Conservation (phyloP, 2,113 vertebrate genomes). For the Myotis brandtii region DNA sequence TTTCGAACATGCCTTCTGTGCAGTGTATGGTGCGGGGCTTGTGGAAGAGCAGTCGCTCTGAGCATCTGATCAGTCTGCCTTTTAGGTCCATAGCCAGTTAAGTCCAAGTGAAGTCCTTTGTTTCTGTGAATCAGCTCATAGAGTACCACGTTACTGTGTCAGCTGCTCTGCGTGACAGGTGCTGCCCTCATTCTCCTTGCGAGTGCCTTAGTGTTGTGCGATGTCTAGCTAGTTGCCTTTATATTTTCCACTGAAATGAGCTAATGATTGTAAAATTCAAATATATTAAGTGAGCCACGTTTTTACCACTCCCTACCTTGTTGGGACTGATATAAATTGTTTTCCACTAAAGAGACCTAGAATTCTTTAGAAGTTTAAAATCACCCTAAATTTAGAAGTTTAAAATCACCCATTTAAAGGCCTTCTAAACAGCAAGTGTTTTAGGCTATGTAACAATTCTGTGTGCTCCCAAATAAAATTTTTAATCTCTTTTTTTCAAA, state of each 20-base stretch:
- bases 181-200: not conserved
- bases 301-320: not conserved
- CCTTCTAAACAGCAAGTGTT: slow-evolving; percentile 4
- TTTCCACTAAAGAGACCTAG: not conserved
- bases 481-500: not conserved
- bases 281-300: not conserved
- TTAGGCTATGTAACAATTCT: not conserved
- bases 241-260: not conserved
- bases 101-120: not conserved
- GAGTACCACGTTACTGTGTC: not conserved
- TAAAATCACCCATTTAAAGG: not conserved
- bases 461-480: not conserved
- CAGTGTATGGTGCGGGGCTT: not conserved
- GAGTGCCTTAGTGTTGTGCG: not conserved
- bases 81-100: not conserved
- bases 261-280: not conserved
- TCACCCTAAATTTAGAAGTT: not conserved
- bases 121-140: not conserved
- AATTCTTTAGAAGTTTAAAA: not conserved
- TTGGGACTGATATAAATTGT: not conserved
- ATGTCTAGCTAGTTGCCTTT: not conserved
- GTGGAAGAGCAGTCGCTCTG: not conserved
- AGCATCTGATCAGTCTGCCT: not conserved
- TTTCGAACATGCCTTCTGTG: not conserved
- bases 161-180: not conserved